Evolutionary conservation across 1,140 invertebrate genomes (phyloP).

Genomic region (Octopus sinensis): DNA sequence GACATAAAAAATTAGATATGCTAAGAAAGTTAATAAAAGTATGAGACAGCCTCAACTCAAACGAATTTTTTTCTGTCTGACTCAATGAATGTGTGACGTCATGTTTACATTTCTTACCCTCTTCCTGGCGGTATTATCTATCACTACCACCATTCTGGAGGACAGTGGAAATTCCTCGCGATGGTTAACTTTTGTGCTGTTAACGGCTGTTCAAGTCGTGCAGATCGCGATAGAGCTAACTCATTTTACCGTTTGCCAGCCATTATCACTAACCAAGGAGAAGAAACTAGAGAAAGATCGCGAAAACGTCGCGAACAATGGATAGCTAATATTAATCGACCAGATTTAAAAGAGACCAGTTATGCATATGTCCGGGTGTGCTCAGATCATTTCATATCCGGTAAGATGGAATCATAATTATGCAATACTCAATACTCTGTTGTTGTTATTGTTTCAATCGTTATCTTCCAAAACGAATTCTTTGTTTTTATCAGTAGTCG

Average conservation of each 20-base stretch:
- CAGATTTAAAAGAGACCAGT: not conserved
- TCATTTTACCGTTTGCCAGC: slow-evolving; percentile 1
- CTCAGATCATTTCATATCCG: not conserved
- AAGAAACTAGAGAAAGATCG: slow-evolving; percentile 4
- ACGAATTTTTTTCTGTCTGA: too few species aligned
- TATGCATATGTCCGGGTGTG: not conserved
- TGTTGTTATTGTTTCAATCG: too few species aligned
- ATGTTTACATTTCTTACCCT: too few species aligned
- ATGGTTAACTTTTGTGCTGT: slow-evolving; percentile 5
- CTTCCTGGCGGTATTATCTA: too few species aligned
- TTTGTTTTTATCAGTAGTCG: too few species aligned
- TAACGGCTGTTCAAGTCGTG: slow-evolving; percentile 3
- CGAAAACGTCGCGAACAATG: slow-evolving; percentile 3
- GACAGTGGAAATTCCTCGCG: not conserved
- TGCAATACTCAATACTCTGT: too few species aligned
- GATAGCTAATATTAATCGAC: not conserved
- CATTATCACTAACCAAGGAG: not conserved
- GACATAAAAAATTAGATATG: too few species aligned
- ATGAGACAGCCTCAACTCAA: not conserved
- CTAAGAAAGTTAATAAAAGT: not conserved
- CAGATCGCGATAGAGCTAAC: not conserved
- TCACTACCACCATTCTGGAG: not conserved
- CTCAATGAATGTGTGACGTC: too few species aligned
- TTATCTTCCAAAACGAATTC: too few species aligned
- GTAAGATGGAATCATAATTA: not conserved